A percentile compares a stretch with the other conserved stretches of the same genome.
Evolutionary conservation across 2,888 invertebrate genomes (phyloP).

Genomic region (Drosophila barbarae): DNA sequence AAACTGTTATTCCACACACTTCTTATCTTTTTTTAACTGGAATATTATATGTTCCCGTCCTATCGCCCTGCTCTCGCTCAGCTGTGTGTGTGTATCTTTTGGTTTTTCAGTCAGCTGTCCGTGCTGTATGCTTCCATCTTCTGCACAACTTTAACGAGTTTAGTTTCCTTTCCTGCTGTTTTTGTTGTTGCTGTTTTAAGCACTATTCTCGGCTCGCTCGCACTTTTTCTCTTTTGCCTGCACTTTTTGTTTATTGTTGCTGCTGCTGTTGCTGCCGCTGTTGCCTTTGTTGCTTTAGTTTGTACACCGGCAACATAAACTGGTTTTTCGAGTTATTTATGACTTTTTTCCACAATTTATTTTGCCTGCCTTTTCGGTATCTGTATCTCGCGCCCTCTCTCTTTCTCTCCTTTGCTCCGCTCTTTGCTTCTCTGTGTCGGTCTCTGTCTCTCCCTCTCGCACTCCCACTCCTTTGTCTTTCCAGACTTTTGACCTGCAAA

Average conservation of each 20-base stretch:
- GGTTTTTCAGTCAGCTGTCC: slow-evolving; percentile 67
- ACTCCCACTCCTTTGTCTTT: slow-evolving; percentile 38
- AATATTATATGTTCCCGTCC: slow-evolving; percentile 26
- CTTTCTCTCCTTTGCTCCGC: slow-evolving; percentile 1
- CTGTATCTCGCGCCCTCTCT: slow-evolving; percentile 54
- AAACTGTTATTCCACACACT: slow-evolving; percentile 19
- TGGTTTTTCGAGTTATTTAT: slow-evolving; percentile 76
- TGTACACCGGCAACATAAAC: slow-evolving; percentile 74
- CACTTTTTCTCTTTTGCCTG: slow-evolving; percentile 55
- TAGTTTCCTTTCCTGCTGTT: slow-evolving; percentile 33
- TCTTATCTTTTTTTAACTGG: slow-evolving; percentile 42
- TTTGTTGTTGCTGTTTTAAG: slow-evolving; percentile 34
- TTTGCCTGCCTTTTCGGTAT: slow-evolving; percentile 63
- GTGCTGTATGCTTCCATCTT: slow-evolving; percentile 62
- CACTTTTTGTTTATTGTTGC: slow-evolving; percentile 69
- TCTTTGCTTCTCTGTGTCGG: slow-evolving; percentile 31
- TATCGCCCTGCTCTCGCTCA: slow-evolving; percentile 17
- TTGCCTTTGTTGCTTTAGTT: slow-evolving; percentile 44
- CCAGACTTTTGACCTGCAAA: slow-evolving; percentile 73
- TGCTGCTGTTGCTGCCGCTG: slow-evolving; percentile 43
- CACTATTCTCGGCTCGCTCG: slow-evolving; percentile 62
- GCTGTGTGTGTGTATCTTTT: slow-evolving; percentile 46
- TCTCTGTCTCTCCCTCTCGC: slow-evolving; percentile 37
- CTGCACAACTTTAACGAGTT: slow-evolving; percentile 72
- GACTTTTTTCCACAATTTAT: slow-evolving; percentile 69